Evolutionary conservation across 2,113 vertebrate species (phyloP), one percentile per base, ranked within the genome.

Genomic region (Dolichotis patagonum): DNA sequence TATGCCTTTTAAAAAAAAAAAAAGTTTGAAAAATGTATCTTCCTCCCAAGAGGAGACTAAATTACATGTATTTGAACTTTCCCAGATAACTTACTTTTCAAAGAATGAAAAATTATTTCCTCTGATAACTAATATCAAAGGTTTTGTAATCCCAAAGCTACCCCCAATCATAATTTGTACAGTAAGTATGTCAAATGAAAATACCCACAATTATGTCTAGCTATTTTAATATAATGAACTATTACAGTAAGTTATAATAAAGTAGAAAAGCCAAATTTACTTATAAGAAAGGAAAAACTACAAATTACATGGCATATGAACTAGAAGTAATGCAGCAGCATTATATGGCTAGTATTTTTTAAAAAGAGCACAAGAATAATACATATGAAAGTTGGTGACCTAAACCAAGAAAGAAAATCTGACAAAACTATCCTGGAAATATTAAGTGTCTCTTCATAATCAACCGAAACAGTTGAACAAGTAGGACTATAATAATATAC

Each of bases 171-270:
- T 35, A 90, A 96, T 85, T 82, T 93, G 22, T 84, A 62, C 5
- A 85, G 2, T n/a, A 94, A 69, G 17, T 58, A 96, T 10, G 96
- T 13, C 43, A 77, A 71, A 88, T 82, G 60, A 78, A 96, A 97
- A 94, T 52, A 88, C 14, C 22, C 83, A 87, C 12, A 89, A 82
- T 32, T 38, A 86, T 52, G 56, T 35, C 14, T 41, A 84, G 17
- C n/a, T 81, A 90, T 46, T 97, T 54, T 97, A 85, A 92, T 63
- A 13, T 41, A 96, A 85, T 85, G 10, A 73, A 80, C 35, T 73
- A 28, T 32, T 88, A 94, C 16, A 87, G 41, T 88, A 85, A 56
- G 6, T n/a, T 81, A 90, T 58, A 78, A 60, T 56, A 83, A 85
- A 84, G 7, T 91, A 20, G 14, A 69, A 93, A 96, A 41, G 2